Base-by-base conservation (phyloP, 2,797 vertebrate species). In the Carduelis carduelis region DNA sequence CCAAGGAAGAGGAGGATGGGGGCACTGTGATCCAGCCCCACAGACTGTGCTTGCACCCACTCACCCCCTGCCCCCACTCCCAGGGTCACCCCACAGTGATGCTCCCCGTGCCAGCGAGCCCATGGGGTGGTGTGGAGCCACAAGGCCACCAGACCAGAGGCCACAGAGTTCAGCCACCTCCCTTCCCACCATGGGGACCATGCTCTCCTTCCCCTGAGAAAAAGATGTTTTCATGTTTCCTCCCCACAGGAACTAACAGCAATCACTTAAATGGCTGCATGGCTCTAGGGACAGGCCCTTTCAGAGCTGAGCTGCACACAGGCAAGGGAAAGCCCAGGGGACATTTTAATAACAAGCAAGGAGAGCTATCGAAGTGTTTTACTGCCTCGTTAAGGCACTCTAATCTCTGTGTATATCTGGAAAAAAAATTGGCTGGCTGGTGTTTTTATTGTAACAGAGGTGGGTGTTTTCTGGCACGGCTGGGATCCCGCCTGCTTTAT, bases 321-420 rank as follows among this genome's bases (percentile, higher is more conserved):
- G 91, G 87, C 55, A 96, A 81, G 71, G 57, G 85, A 85, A 91
- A 83, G 72, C 92, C 65, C 92, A 55, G 65, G 79, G 65, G 95
- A 91, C 53, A 37, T 82, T 68, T 83, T 74, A 91, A 78, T 83
- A 95, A 90, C 56, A 78, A 90, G 77, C 83, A 89, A 83, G 91
- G 86, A 69, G 82, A 82, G 77, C 84, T 91, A 91, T 77, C 91
- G 85, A 83, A 87, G 82, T 89, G 61, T 92, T 96, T 94, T 92
- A 96, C 89, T 78, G 89, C 87, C 93, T 96, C 17, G 14, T 94
- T 92, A 94, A 83, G 65, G 52, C 83, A 50, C 53, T 22, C 85
- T 96, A 91, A 95, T 97, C 93, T 92, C 87, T 75, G 43, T 66
- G 56, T 65, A 61, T 92, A 96, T 94, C 93, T 95, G 50, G 4